Conservation (phyloP, 2,888 invertebrate species). For the Saturnia japonica region DNA sequence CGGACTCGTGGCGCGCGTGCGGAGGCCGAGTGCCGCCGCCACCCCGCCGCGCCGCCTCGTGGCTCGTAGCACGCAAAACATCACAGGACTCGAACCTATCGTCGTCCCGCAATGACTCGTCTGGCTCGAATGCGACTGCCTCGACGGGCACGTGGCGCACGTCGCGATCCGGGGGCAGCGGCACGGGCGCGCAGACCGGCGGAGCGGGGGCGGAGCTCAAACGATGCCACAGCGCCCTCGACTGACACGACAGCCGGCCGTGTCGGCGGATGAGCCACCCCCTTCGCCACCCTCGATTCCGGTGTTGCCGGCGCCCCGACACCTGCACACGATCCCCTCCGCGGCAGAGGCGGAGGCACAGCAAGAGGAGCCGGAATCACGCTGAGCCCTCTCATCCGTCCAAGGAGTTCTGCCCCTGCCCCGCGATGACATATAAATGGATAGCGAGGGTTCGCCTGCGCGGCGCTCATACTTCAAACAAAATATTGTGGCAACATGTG, state of each 20-base stretch:
- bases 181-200: slow-evolving; percentile 83
- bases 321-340: slow-evolving; percentile 68
- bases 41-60: slow-evolving; percentile 91
- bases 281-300: slow-evolving; percentile 68
- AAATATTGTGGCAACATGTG: slow-evolving; percentile 25
- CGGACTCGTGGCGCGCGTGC: slow-evolving; percentile 93
- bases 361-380: slow-evolving; percentile 54
- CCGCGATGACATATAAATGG: slow-evolving; percentile 26
- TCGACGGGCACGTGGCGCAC: slow-evolving; percentile 95
- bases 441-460: neutral
- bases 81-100: slow-evolving; percentile 96
- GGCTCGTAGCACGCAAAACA: slow-evolving; percentile 95
- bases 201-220: slow-evolving; percentile 84
- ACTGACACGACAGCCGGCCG: slow-evolving; percentile 90
- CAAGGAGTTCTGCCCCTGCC: slow-evolving; percentile 21
- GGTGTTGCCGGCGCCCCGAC: slow-evolving; percentile 54
- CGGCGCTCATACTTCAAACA: neutral
- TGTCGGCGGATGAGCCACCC: slow-evolving; percentile 89
- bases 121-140: slow-evolving; percentile 93
- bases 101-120: slow-evolving; percentile 94
- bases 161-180: slow-evolving; percentile 91
- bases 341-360: slow-evolving; percentile 65
- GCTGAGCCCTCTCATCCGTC: slow-evolving; percentile 38
- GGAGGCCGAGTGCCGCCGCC: slow-evolving; percentile 89
- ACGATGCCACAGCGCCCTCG: slow-evolving; percentile 91